Evolutionary conservation across 2,113 vertebrate species (phyloP).

Genomic region (Myiopsitta monachus): DNA sequence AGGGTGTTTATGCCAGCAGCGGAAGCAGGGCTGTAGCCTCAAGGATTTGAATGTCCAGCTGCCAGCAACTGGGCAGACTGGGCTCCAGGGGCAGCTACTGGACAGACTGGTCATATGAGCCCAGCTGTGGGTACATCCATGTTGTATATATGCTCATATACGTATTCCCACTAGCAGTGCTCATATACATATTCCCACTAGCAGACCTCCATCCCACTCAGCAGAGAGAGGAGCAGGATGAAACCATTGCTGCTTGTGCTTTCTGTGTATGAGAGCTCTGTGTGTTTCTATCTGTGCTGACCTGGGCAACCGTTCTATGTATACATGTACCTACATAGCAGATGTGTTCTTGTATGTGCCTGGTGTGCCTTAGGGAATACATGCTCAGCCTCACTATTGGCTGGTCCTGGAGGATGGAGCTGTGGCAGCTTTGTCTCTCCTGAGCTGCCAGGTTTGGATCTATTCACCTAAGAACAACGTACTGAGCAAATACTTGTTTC

Average conservation of each 20-base stretch:
- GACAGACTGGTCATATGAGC: not conserved
- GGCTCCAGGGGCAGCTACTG: not conserved
- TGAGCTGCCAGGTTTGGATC: not conserved
- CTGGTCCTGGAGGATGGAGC: not conserved
- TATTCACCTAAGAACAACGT: not conserved
- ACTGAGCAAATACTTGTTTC: not conserved
- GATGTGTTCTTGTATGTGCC: not conserved
- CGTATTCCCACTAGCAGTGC: not conserved
- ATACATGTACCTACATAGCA: not conserved
- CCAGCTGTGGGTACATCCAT: not conserved
- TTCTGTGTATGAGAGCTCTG: not conserved
- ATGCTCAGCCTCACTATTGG: not conserved
- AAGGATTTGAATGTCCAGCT: not conserved
- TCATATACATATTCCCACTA: not conserved
- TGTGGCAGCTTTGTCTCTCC: not conserved
- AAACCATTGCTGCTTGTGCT: not conserved
- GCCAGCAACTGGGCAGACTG: not conserved
- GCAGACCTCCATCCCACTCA: not conserved
- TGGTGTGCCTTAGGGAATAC: not conserved
- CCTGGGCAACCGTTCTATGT: not conserved
- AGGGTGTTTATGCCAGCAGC: not conserved
- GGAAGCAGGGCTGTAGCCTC: not conserved
- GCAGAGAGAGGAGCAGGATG: not conserved
- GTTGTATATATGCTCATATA: not conserved
- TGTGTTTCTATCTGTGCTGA: not conserved